Evolutionary conservation across 2,797 vertebrate genomes (phyloP).

Genomic region (Spinus pinus): DNA sequence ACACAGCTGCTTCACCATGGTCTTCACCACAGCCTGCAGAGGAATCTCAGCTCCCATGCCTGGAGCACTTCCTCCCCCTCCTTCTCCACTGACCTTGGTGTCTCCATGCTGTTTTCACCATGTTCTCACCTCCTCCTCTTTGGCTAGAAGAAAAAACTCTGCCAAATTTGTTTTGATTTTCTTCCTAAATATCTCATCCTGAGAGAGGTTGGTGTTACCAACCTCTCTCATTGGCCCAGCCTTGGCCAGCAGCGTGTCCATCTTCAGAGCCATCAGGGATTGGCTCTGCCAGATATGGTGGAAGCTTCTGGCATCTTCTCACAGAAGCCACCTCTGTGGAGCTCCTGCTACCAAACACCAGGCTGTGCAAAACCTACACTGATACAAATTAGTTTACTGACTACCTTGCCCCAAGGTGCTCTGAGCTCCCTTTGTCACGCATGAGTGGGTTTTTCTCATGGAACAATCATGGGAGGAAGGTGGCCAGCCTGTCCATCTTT

Average conservation of each 20-base stretch:
- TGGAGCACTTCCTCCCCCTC: not conserved
- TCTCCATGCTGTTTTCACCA: not conserved
- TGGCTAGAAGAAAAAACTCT: not conserved
- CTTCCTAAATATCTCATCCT: not conserved
- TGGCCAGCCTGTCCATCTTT: rapidly evolving
- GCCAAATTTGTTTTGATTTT: not conserved
- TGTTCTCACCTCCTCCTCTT: no score
- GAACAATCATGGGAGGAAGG: not conserved
- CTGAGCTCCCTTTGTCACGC: rapidly evolving
- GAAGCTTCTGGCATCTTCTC: not conserved
- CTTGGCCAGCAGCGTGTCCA: not conserved
- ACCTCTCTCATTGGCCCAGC: no score
- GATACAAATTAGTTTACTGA: not conserved
- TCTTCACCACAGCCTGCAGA: not conserved
- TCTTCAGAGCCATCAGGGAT: not conserved
- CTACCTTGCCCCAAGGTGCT: not conserved
- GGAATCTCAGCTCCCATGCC: rapidly evolving
- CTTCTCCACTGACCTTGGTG: no score
- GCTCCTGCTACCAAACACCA: no score
- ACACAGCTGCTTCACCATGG: not conserved
- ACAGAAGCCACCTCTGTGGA: no score
- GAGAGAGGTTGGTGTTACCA: not conserved
- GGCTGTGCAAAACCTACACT: not conserved
- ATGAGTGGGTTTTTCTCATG: not conserved
- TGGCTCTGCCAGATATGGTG: no score